Conservation (phyloP, 2,113 vertebrate genomes). For the Oncorhynchus keta region DNA sequence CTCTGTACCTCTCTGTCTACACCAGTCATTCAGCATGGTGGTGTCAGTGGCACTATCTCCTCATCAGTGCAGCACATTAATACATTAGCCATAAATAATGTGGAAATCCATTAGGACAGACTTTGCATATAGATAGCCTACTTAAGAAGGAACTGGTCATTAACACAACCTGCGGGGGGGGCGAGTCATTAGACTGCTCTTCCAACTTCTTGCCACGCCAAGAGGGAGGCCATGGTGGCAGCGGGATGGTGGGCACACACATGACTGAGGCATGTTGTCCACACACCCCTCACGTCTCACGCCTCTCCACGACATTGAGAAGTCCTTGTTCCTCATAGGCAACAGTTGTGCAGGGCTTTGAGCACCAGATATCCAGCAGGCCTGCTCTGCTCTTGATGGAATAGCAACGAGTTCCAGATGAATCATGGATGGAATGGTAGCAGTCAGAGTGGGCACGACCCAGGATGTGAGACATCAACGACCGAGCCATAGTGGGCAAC, state of each 20-base stretch:
- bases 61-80: constrained; percentile 65
- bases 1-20: constrained; percentile 8
- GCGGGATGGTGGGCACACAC: constrained; percentile 43
- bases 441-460: neutral
- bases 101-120: constrained; percentile 77
- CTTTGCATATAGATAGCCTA: constrained; percentile 84
- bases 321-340: neutral
- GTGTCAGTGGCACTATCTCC: constrained; percentile 55
- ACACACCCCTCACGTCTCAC: constrained; percentile 23
- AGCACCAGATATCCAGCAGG: neutral
- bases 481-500: neutral
- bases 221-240: constrained; percentile 50
- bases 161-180: constrained; percentile 72
- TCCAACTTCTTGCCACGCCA: constrained; percentile 42
- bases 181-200: constrained; percentile 39
- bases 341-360: neutral
- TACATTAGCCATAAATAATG: constrained; percentile 81
- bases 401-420: constrained; percentile 22
- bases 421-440: constrained; percentile 1
- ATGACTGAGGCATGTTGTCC: neutral
- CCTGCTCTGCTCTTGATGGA: neutral
- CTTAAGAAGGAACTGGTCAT: constrained; percentile 72
- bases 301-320: constrained; percentile 8
- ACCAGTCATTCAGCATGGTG: constrained; percentile 20
- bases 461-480: neutral